Evolutionary conservation across 2,888 invertebrate species (phyloP), one percentile per base, ranked within the genome.

Genomic region (Lepidochitona cinerea): DNA sequence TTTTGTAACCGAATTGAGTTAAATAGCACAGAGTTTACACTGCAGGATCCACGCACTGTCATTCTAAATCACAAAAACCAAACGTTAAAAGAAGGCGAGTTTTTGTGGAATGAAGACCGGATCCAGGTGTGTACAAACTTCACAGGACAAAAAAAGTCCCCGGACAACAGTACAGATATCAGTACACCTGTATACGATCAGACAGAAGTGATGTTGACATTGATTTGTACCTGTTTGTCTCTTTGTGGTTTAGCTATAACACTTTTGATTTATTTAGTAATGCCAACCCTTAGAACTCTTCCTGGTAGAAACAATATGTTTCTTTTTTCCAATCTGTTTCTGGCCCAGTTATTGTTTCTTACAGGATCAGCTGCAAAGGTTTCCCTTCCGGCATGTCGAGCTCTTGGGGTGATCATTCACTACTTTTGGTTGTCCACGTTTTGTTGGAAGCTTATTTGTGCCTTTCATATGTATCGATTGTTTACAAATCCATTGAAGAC

Each of bases 381-480:
- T 14, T 36, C 66, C 37, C 9, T 1, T 3, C 9, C 35, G 14
- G 66, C 14, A 23, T 66, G 66, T 36, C 37, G n/a, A n/a, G 66
- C 37, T 37, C 37, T 66, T 4, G 66, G 66, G 9, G 26, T 66
- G 12, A 35, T 66, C n/a, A 66, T 66, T 18, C 66, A 66, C 37
- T 66, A 66, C n/a, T 66, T 66, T 37, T 66, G 66, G 66, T 26
- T 66, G 29, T 14, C 66, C n/a, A 37, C 37, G 35, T 66, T 66
- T 35, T 35, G 66, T 23, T 66, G 66, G 66, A 66, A 66, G 37
- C 12, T 18, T 18, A 35, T 36, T 37, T 66, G 66, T 9, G 66
- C 66, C n/a, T 66, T 32, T 37, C 66, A 66, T 35, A 66, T 66
- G 66, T 66, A 7, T 35, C 14, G 33, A 35, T 4, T 37, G 23